Evolutionary conservation across 2,888 invertebrate species (phyloP), one percentile per base, ranked within the genome.

Genomic region (Caenorhabditis uteleia): DNA sequence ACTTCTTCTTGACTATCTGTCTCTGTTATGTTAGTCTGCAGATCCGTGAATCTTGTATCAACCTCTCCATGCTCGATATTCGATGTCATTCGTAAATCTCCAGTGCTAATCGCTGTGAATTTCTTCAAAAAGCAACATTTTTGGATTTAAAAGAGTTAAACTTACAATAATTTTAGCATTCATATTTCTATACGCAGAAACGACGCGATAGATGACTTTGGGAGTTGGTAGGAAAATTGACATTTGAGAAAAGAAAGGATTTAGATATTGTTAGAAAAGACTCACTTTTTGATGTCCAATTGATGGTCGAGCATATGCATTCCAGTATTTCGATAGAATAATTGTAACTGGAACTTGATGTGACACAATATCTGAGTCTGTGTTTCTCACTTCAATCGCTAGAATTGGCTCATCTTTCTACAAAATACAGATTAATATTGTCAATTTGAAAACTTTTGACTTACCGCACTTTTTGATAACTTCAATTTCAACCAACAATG

Each of bases 401-500:
- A 64, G 36, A 40, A 57, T 44, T 7, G 64, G 64, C n/a, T 64
- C 57, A 29, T 57, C 64, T 10, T 8, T 40, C 34, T 43, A n/a
- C n/a, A n/a, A n/a, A 10, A 7, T 10, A 39, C 6, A 10, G 4
- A 21, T 16, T 6, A 23, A 34, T 34, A 21, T 26, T 43, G 8
- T 43, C 20, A 18, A 43, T 40, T 7, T 57, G 34, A 40, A 48
- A 38, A 5, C 1, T 20, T 26, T n/a, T 6, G 2, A 21, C 5
- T 21, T 42, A 50, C 50, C 43, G 20, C 47, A 26, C 39, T 64
- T 45, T 64, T 57, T n/a, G 64, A 57, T 10, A 64, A 34, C n/a
- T 64, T 64, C 25, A 64, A 7, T 39, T 64, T 64, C 33, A 64
- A 21, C 36, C 57, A 64, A 29, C 64, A 64, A 33, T 64, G 64